Conservation (phyloP, 2,797 vertebrate genomes). For the Esox lucius region DNA sequence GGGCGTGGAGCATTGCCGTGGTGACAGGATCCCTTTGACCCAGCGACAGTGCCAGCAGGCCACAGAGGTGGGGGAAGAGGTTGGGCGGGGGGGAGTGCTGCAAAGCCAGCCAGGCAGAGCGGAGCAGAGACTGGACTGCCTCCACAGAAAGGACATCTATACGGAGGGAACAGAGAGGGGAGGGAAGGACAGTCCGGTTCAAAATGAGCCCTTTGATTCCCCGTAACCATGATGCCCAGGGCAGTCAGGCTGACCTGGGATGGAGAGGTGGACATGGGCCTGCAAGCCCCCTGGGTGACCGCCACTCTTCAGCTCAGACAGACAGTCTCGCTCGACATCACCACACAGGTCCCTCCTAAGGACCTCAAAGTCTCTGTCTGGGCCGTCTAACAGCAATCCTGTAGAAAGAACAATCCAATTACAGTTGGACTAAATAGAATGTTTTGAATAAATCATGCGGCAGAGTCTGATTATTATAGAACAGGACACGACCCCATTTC, state of each 20-base stretch:
- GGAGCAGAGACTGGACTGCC: conserved; percentile 67
- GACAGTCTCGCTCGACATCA: conserved; percentile 42
- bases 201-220: background rate
- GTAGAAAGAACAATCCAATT: conserved; percentile 5
- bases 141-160: conserved; percentile 75
- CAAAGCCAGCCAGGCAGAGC: conserved; percentile 73
- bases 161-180: background rate
- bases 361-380: conserved; percentile 73
- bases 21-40: conserved; percentile 77
- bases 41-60: conserved; percentile 76
- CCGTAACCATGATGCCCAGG: background rate
- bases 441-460: too few relatives aligned
- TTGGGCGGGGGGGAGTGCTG: conserved; percentile 82
- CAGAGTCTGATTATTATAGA: background rate
- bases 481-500: background rate
- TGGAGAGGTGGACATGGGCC: conserved; percentile 36
- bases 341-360: conserved; percentile 71
- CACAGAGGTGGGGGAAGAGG: conserved; percentile 79
- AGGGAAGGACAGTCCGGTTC: background rate
- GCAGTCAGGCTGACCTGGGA: conserved; percentile 55
- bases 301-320: conserved; percentile 47
- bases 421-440: background rate
- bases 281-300: conserved; percentile 40
- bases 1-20: conserved; percentile 82
- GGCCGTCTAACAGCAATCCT: conserved; percentile 23